Evolutionary conservation across 2,888 invertebrate genomes (phyloP).

Genomic region (Resseliella maxima): DNA sequence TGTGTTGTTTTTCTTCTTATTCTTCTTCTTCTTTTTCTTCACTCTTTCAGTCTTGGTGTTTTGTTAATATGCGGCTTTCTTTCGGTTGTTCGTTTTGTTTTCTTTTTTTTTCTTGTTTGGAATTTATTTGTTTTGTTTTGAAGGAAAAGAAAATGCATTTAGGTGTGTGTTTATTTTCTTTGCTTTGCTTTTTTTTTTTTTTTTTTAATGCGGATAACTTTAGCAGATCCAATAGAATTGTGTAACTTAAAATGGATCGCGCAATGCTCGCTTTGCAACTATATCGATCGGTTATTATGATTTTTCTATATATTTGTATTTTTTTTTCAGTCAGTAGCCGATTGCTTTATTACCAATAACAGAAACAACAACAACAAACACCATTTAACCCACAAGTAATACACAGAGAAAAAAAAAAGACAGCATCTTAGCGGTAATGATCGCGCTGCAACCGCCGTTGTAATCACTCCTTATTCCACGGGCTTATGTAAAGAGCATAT

Average conservation of each 20-base stretch:
- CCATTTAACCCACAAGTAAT: constrained; percentile 38
- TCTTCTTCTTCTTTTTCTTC: neutral
- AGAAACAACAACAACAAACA: constrained; percentile 18
- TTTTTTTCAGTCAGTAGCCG: neutral
- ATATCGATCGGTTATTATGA: neutral
- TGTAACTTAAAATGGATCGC: too few species aligned
- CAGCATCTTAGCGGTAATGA: constrained; percentile 44
- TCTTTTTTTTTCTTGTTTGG: too few species aligned
- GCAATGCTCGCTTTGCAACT: too few species aligned
- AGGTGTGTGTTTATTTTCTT: neutral
- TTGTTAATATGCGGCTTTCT: too few species aligned
- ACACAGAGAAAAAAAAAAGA: constrained; percentile 36
- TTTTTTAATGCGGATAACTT: too few species aligned
- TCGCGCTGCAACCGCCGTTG: constrained; percentile 49
- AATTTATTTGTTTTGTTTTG: neutral
- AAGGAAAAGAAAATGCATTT: neutral
- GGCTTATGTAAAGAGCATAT: constrained; percentile 53
- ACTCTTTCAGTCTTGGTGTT: too few species aligned
- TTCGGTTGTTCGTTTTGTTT: too few species aligned
- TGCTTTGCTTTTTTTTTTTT: too few species aligned
- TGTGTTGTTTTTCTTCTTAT: neutral
- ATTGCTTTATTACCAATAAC: constrained; percentile 44
- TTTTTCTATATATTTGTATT: neutral
- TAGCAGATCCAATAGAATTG: too few species aligned
- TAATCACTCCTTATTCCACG: constrained; percentile 48